A percentile compares a stretch with the other conserved stretches of the same genome.
phyloP scores from a whole-genome alignment of 2,888 invertebrate species.

The Exocentrus adspersus region DNA sequence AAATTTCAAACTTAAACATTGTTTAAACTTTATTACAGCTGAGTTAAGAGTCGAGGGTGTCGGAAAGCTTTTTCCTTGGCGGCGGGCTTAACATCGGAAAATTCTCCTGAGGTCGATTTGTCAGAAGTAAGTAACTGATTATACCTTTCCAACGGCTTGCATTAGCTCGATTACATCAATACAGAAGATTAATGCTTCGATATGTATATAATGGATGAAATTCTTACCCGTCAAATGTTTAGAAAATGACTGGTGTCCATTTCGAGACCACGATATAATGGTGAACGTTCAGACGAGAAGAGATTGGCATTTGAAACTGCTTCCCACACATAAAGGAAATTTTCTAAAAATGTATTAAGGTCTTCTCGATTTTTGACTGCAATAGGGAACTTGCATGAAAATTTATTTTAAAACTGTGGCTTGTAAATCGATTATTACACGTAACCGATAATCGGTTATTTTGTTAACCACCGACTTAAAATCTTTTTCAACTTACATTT shows the following conservation, averaged over 20 bases:
- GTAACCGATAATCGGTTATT: too few species aligned
- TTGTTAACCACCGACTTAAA: too few species aligned
- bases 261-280: neutral
- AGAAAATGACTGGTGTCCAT: constrained; percentile 20
- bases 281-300: neutral
- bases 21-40: constrained; percentile 21
- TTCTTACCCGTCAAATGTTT: constrained; percentile 46
- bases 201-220: constrained; percentile 53
- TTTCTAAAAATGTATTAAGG: too few species aligned
- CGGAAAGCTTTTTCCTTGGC: constrained; percentile 30
- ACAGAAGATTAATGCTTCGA: constrained; percentile 58
- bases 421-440: too few species aligned
- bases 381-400: too few species aligned
- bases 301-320: too few species aligned
- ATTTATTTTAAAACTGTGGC: too few species aligned
- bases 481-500: too few species aligned
- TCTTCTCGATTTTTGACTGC: too few species aligned
- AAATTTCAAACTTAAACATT: constrained; percentile 25
- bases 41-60: neutral
- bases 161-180: constrained; percentile 61
- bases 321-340: too few species aligned
- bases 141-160: constrained; percentile 54
- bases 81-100: constrained; percentile 24
- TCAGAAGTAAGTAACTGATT: constrained; percentile 57
- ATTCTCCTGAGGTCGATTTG: constrained; percentile 54